Conservation (phyloP, 2,113 vertebrate genomes). For the Pelodiscus sinensis region DNA sequence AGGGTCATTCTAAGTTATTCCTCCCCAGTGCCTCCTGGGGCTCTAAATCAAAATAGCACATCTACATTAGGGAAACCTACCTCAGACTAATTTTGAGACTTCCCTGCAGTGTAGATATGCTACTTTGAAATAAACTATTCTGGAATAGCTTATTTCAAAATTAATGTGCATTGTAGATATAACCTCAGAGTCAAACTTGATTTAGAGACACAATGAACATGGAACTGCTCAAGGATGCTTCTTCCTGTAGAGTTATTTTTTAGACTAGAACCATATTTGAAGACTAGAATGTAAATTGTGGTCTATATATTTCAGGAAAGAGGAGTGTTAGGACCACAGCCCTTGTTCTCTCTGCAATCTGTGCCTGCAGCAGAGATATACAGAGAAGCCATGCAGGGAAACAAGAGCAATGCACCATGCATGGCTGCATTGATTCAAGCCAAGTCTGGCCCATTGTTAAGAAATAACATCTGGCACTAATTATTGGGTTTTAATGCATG, state of each 20-base stretch:
- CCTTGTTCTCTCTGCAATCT: not conserved
- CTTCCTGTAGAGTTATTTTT: not conserved
- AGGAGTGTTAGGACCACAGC: rapidly evolving
- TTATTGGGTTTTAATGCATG: not conserved
- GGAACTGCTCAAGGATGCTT: not conserved
- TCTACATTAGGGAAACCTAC: no score
- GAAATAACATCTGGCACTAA: not conserved
- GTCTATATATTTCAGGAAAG: not conserved
- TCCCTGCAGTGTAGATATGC: no score
- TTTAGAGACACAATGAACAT: not conserved
- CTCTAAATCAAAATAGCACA: no score
- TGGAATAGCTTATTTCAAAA: no score
- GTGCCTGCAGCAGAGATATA: not conserved
- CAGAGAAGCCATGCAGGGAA: not conserved
- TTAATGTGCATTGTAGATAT: no score
- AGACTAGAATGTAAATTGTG: not conserved
- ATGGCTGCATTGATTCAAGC: not conserved
- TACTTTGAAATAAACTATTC: no score
- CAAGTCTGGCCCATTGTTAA: not conserved
- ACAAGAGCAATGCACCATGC: not conserved
- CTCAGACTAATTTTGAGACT: no score
- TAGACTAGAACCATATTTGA: not conserved
- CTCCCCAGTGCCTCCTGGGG: no score
- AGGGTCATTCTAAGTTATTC: no score
- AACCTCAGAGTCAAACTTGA: not conserved